Conservation (phyloP, 2,888 invertebrate species). For the Leptura quadrifasciata region DNA sequence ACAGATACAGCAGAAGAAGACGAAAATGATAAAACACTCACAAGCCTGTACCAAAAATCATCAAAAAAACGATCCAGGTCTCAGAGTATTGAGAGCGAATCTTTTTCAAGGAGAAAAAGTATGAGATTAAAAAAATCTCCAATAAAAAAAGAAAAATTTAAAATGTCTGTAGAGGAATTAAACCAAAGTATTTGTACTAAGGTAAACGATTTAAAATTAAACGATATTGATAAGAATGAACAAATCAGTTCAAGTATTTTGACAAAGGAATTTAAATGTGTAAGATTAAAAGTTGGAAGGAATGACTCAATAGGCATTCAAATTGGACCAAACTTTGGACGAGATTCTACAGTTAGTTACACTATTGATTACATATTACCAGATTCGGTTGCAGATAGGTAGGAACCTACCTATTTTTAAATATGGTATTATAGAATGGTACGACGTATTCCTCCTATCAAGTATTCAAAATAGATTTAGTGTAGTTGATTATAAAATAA, state of each 20-base stretch:
- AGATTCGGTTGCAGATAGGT: conserved; percentile 75
- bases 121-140: conserved; percentile 55
- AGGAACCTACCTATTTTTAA: conserved; percentile 49
- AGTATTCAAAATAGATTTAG: not conserved
- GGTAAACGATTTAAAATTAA: conserved; percentile 59
- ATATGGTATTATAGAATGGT: not conserved
- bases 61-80: conserved; percentile 60
- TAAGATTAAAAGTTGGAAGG: conserved; percentile 61
- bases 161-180: conserved; percentile 60
- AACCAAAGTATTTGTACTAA: conserved; percentile 62
- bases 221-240: conserved; percentile 27
- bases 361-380: conserved; percentile 74
- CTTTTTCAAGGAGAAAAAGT: conserved; percentile 51
- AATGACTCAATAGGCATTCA: conserved; percentile 63
- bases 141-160: conserved; percentile 52
- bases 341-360: conserved; percentile 68
- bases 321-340: conserved; percentile 61
- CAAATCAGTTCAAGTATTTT: conserved; percentile 37
- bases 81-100: conserved; percentile 50
- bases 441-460: not conserved
- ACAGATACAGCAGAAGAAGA: conserved; percentile 67
- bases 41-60: conserved; percentile 47
- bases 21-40: conserved; percentile 39
- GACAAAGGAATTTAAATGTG: conserved; percentile 68
- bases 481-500: too few relatives aligned